Evolutionary conservation across 2,888 invertebrate species (phyloP).

Genomic region (Caenorhabditis sp.): DNA sequence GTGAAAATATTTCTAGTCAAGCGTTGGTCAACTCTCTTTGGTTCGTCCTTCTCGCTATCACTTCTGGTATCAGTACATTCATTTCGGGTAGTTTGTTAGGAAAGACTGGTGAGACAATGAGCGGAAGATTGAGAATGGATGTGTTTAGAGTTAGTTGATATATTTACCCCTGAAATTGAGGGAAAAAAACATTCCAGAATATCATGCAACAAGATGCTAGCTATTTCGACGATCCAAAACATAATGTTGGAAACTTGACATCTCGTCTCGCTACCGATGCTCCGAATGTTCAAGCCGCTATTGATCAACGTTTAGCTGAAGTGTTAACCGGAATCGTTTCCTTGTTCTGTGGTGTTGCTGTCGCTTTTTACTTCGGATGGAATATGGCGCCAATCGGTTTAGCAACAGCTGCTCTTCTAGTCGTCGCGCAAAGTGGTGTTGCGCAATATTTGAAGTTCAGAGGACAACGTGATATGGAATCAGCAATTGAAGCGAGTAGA

Average conservation of each 20-base stretch:
- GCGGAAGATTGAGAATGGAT: constrained; percentile 66
- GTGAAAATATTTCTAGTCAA: constrained; percentile 24
- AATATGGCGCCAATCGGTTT: constrained; percentile 66
- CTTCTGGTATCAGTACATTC: constrained; percentile 49
- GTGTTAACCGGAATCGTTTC: constrained; percentile 57
- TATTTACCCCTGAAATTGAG: not conserved
- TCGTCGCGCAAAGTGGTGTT: constrained; percentile 49
- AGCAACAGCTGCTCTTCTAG: constrained; percentile 49
- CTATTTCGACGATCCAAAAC: constrained; percentile 73
- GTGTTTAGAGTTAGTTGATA: constrained; percentile 57
- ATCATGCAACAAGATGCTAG: constrained; percentile 71
- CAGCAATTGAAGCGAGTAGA: constrained; percentile 58
- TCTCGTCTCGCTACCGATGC: constrained; percentile 73
- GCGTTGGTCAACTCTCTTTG: constrained; percentile 48
- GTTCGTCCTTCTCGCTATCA: constrained; percentile 45
- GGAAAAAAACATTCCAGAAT: constrained; percentile 63
- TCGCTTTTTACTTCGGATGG: constrained; percentile 65
- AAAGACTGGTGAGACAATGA: constrained; percentile 56
- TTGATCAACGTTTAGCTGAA: constrained; percentile 64
- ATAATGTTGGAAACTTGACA: constrained; percentile 71
- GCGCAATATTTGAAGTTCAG: constrained; percentile 59
- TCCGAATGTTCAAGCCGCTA: constrained; percentile 72
- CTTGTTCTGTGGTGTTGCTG: constrained; percentile 54
- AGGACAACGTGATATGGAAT: constrained; percentile 56
- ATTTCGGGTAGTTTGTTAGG: constrained; percentile 53